A percentile compares a stretch with the other conserved stretches of the same genome.
Conservation (phyloP, 2,797 vertebrate genomes). For the Percopsis omiscomaycus region DNA sequence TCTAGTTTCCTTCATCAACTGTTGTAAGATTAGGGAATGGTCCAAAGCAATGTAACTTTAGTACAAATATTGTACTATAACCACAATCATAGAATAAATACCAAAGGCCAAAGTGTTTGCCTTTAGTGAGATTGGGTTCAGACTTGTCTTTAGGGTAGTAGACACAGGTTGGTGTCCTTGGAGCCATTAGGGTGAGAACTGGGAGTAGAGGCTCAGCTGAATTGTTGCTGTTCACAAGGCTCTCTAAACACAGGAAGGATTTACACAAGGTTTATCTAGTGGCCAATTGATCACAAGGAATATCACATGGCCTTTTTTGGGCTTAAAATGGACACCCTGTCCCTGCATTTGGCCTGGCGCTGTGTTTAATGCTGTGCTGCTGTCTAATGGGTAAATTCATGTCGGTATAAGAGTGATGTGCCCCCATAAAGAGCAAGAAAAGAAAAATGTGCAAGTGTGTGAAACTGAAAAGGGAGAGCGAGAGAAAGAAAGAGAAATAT, state of each 20-base stretch:
- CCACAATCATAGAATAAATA: neutral
- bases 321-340: slow-evolving; percentile 66
- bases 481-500: slow-evolving; percentile 9
- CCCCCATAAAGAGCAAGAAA: slow-evolving; percentile 33
- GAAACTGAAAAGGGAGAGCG: neutral
- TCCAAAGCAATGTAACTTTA: too few species aligned
- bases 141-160: neutral
- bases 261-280: slow-evolving; percentile 67
- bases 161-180: slow-evolving; percentile 1
- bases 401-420: slow-evolving; percentile 24
- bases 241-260: slow-evolving; percentile 74
- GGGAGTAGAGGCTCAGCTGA: slow-evolving; percentile 31
- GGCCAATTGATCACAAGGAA: slow-evolving; percentile 64
- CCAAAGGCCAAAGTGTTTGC: too few species aligned
- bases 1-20: too few species aligned
- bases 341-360: slow-evolving; percentile 53
- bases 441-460: slow-evolving; percentile 11
- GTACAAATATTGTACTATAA: neutral
- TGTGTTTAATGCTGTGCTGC: slow-evolving; percentile 54
- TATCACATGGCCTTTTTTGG: slow-evolving; percentile 75
- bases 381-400: slow-evolving; percentile 54
- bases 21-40: too few species aligned
- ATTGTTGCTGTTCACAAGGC: slow-evolving; percentile 57
- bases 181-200: slow-evolving; percentile 24
- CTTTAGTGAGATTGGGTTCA: too few species aligned